A percentile compares a stretch with the other conserved stretches of the same genome.
Conservation (phyloP, 2,888 invertebrate genomes). For the Neelides folsomi region DNA sequence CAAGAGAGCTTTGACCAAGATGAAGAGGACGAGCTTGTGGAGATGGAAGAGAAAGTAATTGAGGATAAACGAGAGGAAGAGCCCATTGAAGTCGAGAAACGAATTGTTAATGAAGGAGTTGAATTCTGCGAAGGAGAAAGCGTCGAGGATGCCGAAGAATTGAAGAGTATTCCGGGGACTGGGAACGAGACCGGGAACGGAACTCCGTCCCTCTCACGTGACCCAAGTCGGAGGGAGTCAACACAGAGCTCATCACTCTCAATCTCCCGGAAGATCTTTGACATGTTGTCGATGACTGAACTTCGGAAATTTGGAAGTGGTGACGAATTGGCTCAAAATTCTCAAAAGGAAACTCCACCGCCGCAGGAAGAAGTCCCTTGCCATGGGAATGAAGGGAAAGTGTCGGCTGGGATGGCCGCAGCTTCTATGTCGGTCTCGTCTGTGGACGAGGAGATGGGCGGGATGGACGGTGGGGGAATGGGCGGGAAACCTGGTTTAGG, state of each 20-base stretch:
- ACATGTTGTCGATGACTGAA: slow-evolving; percentile 32
- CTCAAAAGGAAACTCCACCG: slow-evolving; percentile 34
- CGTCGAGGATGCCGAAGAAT: slow-evolving; percentile 16
- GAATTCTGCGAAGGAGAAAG: slow-evolving; percentile 1
- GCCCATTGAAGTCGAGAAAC: slow-evolving; percentile 38
- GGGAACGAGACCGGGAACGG: slow-evolving; percentile 12
- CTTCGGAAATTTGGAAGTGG: slow-evolving; percentile 29
- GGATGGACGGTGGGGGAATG: slow-evolving; percentile 36
- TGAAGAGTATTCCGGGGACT: neutral
- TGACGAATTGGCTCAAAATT: slow-evolving; percentile 34
- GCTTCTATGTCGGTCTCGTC: slow-evolving; percentile 28
- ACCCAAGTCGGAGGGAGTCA: slow-evolving; percentile 25
- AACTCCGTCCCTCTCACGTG: slow-evolving; percentile 18
- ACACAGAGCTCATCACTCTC: slow-evolving; percentile 31
- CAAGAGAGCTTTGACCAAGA: slow-evolving; percentile 57
- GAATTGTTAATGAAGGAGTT: slow-evolving; percentile 35
- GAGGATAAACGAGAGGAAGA: slow-evolving; percentile 26
- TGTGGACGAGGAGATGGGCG: slow-evolving; percentile 32
- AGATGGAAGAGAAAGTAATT: slow-evolving; percentile 22
- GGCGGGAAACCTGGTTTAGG: slow-evolving; percentile 47
- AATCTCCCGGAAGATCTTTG: slow-evolving; percentile 29
- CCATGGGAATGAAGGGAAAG: slow-evolving; percentile 13
- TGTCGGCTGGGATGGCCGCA: slow-evolving; percentile 19
- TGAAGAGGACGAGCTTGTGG: slow-evolving; percentile 36
- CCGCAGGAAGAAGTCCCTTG: slow-evolving; percentile 4